Percentiles rank a stretch among this genome's conserved stretches.
These are phyloP conservation scores for Oryzias javanicus DNA, from an alignment of 2,113 vertebrate species.

Conservation along the genomic window DNA sequence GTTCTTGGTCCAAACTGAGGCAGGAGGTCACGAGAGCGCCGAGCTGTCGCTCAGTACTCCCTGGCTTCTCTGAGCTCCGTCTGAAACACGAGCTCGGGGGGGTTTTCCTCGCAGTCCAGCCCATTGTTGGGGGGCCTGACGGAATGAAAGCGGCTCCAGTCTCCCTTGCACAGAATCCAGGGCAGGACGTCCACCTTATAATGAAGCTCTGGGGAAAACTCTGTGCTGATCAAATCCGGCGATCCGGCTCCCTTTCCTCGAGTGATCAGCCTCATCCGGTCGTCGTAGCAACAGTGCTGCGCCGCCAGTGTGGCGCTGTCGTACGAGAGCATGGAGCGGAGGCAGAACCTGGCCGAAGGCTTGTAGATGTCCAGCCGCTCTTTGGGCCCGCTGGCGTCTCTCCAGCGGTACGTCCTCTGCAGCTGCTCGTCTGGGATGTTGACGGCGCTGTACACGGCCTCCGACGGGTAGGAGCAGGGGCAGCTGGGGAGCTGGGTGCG, in stretches of 20 bases:
- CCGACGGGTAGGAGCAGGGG: constrained; percentile 14
- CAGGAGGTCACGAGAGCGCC: too few species aligned
- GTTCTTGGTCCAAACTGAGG: too few species aligned
- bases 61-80: background rate
- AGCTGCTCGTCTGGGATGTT: constrained; percentile 3
- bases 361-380: constrained; percentile 20
- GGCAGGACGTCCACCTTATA: constrained; percentile 15
- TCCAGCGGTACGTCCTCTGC: constrained; percentile 4
- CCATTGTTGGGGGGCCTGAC: constrained; percentile 8
- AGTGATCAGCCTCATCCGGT: constrained; percentile 5
- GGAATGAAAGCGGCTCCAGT: constrained; percentile 12
- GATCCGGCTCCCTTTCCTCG: constrained; percentile 5
- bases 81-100: background rate
- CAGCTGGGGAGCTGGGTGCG: constrained; percentile 12
- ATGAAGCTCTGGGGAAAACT: constrained; percentile 17
- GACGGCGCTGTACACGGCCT: constrained; percentile 12
- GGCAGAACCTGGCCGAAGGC: constrained; percentile 12
- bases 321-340: constrained; percentile 17
- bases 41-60: constrained; percentile 2
- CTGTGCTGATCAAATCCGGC: constrained; percentile 6
- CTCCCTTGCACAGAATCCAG: constrained; percentile 16
- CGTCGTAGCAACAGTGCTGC: constrained; percentile 17
- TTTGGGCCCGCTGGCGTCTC: constrained; percentile 11
- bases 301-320: constrained; percentile 7
- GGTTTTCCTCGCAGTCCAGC: constrained; percentile 5